Base-by-base conservation (phyloP, 1,140 invertebrate genomes). In the Pissodes strobi region DNA sequence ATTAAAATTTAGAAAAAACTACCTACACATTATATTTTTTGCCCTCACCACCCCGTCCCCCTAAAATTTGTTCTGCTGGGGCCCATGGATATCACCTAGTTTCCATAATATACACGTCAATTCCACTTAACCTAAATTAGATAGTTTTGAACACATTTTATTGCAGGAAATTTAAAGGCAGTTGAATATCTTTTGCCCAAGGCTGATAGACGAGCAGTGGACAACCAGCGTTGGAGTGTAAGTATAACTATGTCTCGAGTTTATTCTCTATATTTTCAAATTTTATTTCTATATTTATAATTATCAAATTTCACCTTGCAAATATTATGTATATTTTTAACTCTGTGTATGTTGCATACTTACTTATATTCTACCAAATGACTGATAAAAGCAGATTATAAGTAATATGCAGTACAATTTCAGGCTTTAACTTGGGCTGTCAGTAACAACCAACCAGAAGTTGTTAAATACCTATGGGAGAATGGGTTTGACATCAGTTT, bases 361-460 rank as follows among this genome's bases (percentile, higher is more conserved):
- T n/a, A n/a, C n/a, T n/a, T n/a, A n/a, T n/a, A n/a, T n/a, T n/a
- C n/a, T n/a, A n/a, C n/a, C n/a, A n/a, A n/a, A n/a, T n/a, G n/a
- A n/a, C n/a, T n/a, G n/a, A n/a, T n/a, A n/a, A n/a, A n/a, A n/a
- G n/a, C n/a, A n/a, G n/a, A n/a, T n/a, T n/a, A n/a, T n/a, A n/a
- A n/a, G n/a, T n/a, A n/a, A n/a, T n/a, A n/a, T n/a, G n/a, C n/a
- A n/a, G n/a, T n/a, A n/a, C 9, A 30, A 38, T 57, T 58, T 51
- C 43, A 77, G 75, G 75, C 78, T 5, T 70, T 83, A 38, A 82
- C 82, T 57, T 78, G 81, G 76, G 82, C 82, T n/a, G 77, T 83
- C n/a, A 74, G 79, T 45, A 68, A 72, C 15, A 80, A 80, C 61
- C 73, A 77, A 30, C 27, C 64, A 0, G 72, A 80, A 6, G 69